Conservation (phyloP, 2,797 vertebrate species). For the Podarcis siculus region DNA sequence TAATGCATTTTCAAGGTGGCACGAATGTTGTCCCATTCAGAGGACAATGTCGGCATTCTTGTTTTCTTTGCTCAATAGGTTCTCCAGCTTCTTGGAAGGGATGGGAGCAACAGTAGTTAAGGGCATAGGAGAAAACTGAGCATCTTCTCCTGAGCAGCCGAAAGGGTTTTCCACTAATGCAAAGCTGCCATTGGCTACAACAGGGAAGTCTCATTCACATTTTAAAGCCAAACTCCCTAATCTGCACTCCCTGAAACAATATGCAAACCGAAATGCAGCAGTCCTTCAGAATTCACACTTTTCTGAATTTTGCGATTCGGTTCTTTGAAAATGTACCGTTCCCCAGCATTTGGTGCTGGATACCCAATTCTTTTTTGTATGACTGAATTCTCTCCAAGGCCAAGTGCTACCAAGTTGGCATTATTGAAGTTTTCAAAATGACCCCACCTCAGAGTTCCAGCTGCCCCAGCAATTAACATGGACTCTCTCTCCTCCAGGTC, state of each 20-base stretch:
- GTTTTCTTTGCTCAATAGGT: neutral
- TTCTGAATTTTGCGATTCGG: too few relatives aligned
- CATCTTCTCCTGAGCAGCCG: neutral
- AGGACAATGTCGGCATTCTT: neutral
- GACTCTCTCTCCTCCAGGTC: neutral
- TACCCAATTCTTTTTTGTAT: slow-evolving; percentile 65
- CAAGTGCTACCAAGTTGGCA: slow-evolving; percentile 67
- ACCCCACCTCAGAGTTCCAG: slow-evolving; percentile 34
- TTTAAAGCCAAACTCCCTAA: too few relatives aligned
- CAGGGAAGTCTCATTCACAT: too few relatives aligned
- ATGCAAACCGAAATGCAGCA: too few relatives aligned
- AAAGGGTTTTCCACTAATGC: neutral
- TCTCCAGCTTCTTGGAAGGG: neutral
- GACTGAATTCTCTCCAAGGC: slow-evolving; percentile 63
- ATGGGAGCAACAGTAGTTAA: neutral
- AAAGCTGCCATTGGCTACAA: too few relatives aligned
- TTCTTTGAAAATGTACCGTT: too few relatives aligned
- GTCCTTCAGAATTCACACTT: too few relatives aligned
- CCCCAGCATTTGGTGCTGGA: slow-evolving; percentile 49
- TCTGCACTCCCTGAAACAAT: too few relatives aligned
- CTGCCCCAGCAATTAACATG: slow-evolving; percentile 40
- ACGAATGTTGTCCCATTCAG: slow-evolving; percentile 4
- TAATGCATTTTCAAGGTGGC: slow-evolving; percentile 43
- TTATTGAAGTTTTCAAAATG: slow-evolving; percentile 17
- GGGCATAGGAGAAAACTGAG: neutral